Base-by-base conservation (phyloP, 2,888 invertebrate species). In the Drosophila stalkeri region DNA sequence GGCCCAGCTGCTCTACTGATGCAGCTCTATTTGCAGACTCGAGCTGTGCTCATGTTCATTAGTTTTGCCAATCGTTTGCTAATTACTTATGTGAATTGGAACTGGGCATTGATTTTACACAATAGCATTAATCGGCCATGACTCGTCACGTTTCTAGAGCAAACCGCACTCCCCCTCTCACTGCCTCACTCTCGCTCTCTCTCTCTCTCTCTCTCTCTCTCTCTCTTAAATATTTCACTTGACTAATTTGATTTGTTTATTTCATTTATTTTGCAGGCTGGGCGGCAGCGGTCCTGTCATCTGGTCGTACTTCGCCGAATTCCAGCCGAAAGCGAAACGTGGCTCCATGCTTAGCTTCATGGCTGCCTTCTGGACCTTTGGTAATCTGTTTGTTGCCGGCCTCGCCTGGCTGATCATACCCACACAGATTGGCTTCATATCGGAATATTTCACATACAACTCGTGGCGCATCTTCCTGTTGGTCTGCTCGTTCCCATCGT, bases 311-410 rank as follows among this genome's bases (percentile, higher is more conserved):
- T 98, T 97, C 93, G 97, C 97, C 72, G 98, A 98, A 94, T 98
- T 98, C 93, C 98, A 98, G 93, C 98, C 98, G 66, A 97, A 97
- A 93, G 95, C 96, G 82, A 97, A 97, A 92, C 95, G 98, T 83
- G 98, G 98, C 60, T 96, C 97, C 62, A 98, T 98, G 98, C 94
- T 98, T 85, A 97, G 97, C 87, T 97, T 97, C 92, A 97, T 98
- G 96, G 98, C 98, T 69, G 98, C 98, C 61, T 98, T 98, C 93
- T 98, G 98, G 98, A 98, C 98, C 67, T 95, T 98, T 86, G 98
- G 98, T 81, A 98, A 98, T 93, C 94, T 98, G 81, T 96, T 98
- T 91, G 98, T 98, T 66, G 98, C 98, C 83, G 97, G 98, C 92
- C 93, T 96, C 79, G 96, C 96, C 76, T 96, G 96, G 96, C 94